Percentiles rank a stretch among this genome's conserved stretches.
Conservation (phyloP, 2,888 invertebrate genomes). For the Dryocosmus kuriphilus region DNA sequence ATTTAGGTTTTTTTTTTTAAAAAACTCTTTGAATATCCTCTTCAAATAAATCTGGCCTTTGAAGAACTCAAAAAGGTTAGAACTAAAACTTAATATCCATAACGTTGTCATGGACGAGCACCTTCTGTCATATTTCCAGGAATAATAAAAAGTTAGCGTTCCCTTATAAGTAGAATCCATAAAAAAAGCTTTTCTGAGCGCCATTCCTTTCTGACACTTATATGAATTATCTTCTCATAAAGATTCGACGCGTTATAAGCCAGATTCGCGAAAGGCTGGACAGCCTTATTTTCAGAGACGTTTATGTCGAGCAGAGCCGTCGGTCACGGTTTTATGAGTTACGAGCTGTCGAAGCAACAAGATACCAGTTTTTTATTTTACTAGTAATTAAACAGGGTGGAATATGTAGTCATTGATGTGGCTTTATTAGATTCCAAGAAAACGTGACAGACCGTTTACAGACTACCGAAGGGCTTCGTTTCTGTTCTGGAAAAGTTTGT, state of each 20-base stretch:
- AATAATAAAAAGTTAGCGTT: constrained; percentile 29
- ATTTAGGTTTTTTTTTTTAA: too few species aligned
- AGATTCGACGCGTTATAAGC: neutral
- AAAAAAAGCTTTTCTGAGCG: constrained; percentile 16
- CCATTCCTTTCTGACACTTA: neutral
- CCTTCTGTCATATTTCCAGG: constrained; percentile 18
- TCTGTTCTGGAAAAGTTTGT: neutral
- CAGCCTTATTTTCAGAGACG: neutral
- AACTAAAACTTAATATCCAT: constrained; percentile 2
- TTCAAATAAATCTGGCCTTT: neutral
- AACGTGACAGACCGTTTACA: constrained; percentile 12
- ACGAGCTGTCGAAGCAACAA: constrained; percentile 16
- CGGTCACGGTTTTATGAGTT: constrained; percentile 1
- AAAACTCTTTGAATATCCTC: too few species aligned
- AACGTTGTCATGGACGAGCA: constrained; percentile 9
- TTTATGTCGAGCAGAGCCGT: neutral
- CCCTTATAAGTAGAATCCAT: constrained; percentile 27
- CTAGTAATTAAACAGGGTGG: constrained; percentile 1
- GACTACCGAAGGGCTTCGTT: neutral
- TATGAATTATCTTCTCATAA: constrained; percentile 14
- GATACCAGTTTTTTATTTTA: constrained; percentile 7
- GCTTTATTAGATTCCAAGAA: constrained; percentile 1
- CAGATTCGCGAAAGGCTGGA: constrained; percentile 3
- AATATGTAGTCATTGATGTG: constrained; percentile 11
- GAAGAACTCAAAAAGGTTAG: neutral